phyloP scores from a whole-genome alignment of 2,113 vertebrate species.

The Cyanoramphus novaezelandiae region DNA sequence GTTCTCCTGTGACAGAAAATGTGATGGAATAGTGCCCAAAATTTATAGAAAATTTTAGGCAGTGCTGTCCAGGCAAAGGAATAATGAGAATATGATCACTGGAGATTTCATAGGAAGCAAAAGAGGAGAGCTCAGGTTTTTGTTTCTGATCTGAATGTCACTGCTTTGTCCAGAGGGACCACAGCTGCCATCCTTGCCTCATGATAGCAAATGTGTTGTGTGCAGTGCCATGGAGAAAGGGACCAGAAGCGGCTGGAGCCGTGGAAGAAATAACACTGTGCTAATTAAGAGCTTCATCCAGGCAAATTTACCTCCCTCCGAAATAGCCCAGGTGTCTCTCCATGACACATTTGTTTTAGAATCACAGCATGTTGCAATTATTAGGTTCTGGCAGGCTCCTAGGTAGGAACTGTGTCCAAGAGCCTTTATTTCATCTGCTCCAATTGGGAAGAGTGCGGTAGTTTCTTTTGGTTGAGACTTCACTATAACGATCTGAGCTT shows the following conservation, averaged over 20 bases:
- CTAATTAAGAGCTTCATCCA: not conserved
- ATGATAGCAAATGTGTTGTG: accelerated
- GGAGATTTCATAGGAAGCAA: not conserved
- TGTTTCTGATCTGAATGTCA: not conserved
- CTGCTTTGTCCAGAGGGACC: not conserved
- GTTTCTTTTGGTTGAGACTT: conserved; percentile 46
- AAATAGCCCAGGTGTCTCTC: conserved; percentile 31
- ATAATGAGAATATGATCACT: not conserved
- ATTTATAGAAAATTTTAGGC: not conserved
- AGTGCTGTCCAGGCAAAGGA: not conserved
- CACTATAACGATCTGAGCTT: conserved; percentile 19
- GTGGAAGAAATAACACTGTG: not conserved
- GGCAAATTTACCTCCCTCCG: not conserved
- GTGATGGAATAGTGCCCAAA: not conserved
- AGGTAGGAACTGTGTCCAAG: conserved; percentile 33
- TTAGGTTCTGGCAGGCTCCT: conserved; percentile 39
- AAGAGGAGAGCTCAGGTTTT: not conserved
- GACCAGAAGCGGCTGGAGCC: not conserved
- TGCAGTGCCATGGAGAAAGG: not conserved
- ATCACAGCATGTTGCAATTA: conserved; percentile 45
- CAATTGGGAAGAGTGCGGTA: conserved; percentile 42
- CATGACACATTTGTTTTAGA: conserved; percentile 32
- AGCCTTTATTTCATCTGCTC: conserved; percentile 34
- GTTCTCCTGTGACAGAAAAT: not conserved
- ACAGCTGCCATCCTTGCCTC: accelerated